Evolutionary conservation across 92 coral and sea anemone genomes (phyloP).

Genomic region (Phenganax subtilis): DNA sequence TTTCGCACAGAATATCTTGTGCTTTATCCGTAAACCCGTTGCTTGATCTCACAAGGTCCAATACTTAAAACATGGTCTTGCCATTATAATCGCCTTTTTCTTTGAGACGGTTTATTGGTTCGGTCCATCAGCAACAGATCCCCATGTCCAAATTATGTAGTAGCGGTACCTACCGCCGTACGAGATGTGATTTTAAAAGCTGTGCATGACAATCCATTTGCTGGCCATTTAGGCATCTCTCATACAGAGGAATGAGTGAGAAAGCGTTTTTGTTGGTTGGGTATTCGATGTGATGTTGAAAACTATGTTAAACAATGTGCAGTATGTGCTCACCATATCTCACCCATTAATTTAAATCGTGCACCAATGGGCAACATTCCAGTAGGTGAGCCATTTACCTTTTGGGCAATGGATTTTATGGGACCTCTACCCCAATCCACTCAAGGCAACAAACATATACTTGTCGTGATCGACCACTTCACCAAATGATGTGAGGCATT

Average conservation of each 20-base stretch:
- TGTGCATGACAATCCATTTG: slow-evolving; percentile 40
- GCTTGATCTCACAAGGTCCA: slow-evolving; percentile 7
- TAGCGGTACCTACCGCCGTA: slow-evolving; percentile 1
- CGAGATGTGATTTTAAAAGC: slow-evolving; percentile 21
- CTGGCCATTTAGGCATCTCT: slow-evolving; percentile 12
- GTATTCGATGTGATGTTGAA: slow-evolving; percentile 27
- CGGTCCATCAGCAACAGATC: slow-evolving; percentile 7
- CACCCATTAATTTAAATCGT: slow-evolving; percentile 21
- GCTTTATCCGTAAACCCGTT: slow-evolving; percentile 24
- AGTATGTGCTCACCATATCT: slow-evolving; percentile 24
- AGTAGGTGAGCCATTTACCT: slow-evolving; percentile 39
- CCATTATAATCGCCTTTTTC: slow-evolving; percentile 36
- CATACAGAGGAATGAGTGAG: too few species aligned
- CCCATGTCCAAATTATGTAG: slow-evolving; percentile 21
- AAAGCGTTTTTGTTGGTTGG: neutral
- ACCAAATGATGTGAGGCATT: slow-evolving; percentile 2
- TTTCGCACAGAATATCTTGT: neutral
- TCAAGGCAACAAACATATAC: neutral
- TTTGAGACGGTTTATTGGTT: slow-evolving; percentile 39
- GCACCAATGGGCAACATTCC: slow-evolving; percentile 43
- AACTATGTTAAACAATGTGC: slow-evolving; percentile 22
- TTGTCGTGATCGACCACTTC: neutral
- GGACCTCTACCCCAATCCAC: too few species aligned
- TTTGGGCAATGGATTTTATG: too few species aligned
- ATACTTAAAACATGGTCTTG: neutral